These are phyloP conservation scores for Kryptolebias marmoratus DNA, from an alignment of 2,113 vertebrate species.

Conservation along the genomic window DNA sequence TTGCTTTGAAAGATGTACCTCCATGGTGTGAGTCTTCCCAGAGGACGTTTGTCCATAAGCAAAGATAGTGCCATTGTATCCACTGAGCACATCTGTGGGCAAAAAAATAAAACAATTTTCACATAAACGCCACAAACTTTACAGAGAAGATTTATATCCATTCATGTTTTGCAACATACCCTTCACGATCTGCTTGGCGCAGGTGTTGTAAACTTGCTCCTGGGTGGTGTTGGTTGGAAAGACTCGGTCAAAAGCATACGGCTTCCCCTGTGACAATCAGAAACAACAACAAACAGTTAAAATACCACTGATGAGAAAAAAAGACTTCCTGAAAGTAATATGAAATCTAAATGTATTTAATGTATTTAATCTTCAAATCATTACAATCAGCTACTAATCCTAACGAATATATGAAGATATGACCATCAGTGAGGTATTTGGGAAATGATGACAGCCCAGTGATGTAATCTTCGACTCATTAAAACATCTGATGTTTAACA, in stretches of 20 bases:
- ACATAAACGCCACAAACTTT: not conserved
- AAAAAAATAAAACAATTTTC: not conserved
- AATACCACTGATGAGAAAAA: not conserved
- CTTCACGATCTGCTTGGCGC: slow-evolving; percentile 95
- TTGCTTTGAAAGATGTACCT: slow-evolving; percentile 74
- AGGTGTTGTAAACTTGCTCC: slow-evolving; percentile 95
- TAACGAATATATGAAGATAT: too few relatives aligned
- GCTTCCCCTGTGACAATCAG: slow-evolving; percentile 82
- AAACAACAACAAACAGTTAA: not conserved
- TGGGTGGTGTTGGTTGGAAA: slow-evolving; percentile 96
- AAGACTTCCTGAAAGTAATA: too few relatives aligned
- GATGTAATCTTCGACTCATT: slow-evolving; percentile 1
- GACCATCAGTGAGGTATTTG: not conserved
- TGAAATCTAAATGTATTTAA: too few relatives aligned
- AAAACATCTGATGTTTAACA: not conserved
- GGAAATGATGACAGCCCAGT: slow-evolving; percentile 18
- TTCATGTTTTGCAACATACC: slow-evolving; percentile 72
- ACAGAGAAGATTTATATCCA: not conserved
- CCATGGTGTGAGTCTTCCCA: slow-evolving; percentile 97
- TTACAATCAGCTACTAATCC: too few relatives aligned
- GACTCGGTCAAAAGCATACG: slow-evolving; percentile 88
- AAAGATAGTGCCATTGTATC: slow-evolving; percentile 96
- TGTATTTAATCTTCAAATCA: too few relatives aligned
- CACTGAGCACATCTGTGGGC: slow-evolving; percentile 86
- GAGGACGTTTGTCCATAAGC: slow-evolving; percentile 96